Base-by-base conservation (phyloP, 2,797 vertebrate genomes). In the Eremophila alpestris region DNA sequence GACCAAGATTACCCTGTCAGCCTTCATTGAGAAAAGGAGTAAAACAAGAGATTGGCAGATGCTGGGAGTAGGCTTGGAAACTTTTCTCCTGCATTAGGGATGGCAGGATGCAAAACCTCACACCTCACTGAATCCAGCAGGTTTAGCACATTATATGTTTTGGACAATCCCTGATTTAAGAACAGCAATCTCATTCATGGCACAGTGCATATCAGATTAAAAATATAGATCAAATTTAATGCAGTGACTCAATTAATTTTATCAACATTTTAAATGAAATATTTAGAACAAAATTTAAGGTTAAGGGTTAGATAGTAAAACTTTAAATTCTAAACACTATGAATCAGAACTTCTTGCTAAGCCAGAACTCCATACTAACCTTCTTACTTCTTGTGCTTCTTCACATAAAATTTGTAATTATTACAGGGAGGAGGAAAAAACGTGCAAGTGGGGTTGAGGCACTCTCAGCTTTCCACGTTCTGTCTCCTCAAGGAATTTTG, bases 21-120 rank as follows among this genome's bases (percentile, higher is more conserved):
- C 29, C 36, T 54, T 40, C 3, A 3, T 32, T 0, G 0, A 63
- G 40, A 65, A 69, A 68, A 60, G 34, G 26, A 56, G 13, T 49
- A 82, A 84, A 87, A 16, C 2, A 38, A 52, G n/a, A 69, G 18
- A 56, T 2, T 64, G 52, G n/a, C 2, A 27, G 41, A 27, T 48
- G 36, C 22, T 82, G 43, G 29, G 30, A 45, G 23, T 11, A 89
- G 65, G 34, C 59, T 59, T 55, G 49, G 34, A 69, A 89, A 87
- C 4, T 19, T 77, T 45, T 65, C 32, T 40, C 34, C 27, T 62
- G 13, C 49, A 64, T 67, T 56, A 67, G 3, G 17, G 52, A 49
- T 40, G 5, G 36, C 16, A 56, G 7, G 24, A 56, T 24, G 14
- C 11, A 78, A 51, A 77, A 60, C 8, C 8, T 4, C 63, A 20